These are phyloP conservation scores for Xenopus petersii DNA, from an alignment of 2,797 vertebrate species.

Conservation along the genomic window DNA sequence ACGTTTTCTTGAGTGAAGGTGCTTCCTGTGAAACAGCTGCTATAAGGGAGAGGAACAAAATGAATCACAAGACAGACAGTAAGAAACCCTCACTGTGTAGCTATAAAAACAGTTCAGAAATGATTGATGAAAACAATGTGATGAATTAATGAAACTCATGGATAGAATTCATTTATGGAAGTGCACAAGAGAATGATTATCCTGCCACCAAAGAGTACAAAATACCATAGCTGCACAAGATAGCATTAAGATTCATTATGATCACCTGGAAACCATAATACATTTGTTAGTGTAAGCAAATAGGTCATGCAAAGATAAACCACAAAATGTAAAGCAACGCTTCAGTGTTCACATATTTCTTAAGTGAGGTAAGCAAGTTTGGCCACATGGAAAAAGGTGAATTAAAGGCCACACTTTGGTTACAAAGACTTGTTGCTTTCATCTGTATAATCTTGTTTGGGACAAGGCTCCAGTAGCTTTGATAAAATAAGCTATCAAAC, in stretches of 20 bases:
- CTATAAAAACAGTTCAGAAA: neutral
- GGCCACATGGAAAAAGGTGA: no score
- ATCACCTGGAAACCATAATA: constrained; percentile 38
- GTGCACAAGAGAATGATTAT: neutral
- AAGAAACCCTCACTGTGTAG: neutral
- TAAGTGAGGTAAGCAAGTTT: no score
- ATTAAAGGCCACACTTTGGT: no score
- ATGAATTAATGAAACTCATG: constrained; percentile 5
- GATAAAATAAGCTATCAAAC: no score
- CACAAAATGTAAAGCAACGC: constrained; percentile 48
- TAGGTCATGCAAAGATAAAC: constrained; percentile 50
- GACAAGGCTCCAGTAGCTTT: no score
- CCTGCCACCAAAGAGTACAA: constrained; percentile 21
- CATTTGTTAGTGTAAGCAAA: constrained; percentile 44
- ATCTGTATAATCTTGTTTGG: no score
- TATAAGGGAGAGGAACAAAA: constrained; percentile 44
- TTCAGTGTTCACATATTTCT: no score
- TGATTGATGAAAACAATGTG: neutral
- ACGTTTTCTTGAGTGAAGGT: neutral
- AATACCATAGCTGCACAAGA: constrained; percentile 16
- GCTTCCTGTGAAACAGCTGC: neutral
- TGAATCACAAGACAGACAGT: neutral
- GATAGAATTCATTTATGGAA: neutral
- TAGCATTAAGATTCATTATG: constrained; percentile 31
- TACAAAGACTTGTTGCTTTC: no score